Evolutionary conservation across 2,113 vertebrate genomes (phyloP).

Genomic region (Crotalus viridis): DNA sequence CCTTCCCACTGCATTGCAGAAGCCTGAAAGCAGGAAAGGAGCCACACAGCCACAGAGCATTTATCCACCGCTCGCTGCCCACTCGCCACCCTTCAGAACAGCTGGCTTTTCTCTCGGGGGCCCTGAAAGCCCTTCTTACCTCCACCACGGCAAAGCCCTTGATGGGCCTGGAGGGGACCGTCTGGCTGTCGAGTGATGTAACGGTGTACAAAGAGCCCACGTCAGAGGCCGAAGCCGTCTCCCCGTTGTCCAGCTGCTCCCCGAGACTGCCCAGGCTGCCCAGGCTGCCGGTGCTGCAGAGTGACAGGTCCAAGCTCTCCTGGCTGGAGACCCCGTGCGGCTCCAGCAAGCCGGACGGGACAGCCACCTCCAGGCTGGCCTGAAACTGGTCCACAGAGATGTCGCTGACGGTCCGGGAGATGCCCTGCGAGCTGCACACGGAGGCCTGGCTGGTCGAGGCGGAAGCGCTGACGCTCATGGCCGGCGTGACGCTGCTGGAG

Average conservation of each 20-base stretch:
- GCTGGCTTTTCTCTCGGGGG: rapidly evolving
- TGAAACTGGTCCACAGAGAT: constrained; percentile 84
- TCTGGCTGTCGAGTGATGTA: constrained; percentile 85
- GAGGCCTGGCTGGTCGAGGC: constrained; percentile 94
- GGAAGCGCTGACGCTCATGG: constrained; percentile 87
- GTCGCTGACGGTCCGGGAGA: constrained; percentile 86
- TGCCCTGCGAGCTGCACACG: constrained; percentile 90
- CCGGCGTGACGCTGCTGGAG: constrained; percentile 88
- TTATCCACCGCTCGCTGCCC: no score
- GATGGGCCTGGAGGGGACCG: constrained; percentile 79
- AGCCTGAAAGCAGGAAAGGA: not conserved
- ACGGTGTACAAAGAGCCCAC: constrained; percentile 87
- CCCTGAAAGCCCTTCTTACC: constrained; percentile 65
- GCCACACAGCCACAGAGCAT: not conserved
- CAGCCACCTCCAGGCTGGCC: constrained; percentile 70
- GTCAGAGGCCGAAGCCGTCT: constrained; percentile 81
- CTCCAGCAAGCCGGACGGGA: constrained; percentile 78
- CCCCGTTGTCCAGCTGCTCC: constrained; percentile 84
- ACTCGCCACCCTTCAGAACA: not conserved
- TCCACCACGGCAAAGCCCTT: constrained; percentile 97
- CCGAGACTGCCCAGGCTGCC: constrained; percentile 92
- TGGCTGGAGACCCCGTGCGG: constrained; percentile 90
- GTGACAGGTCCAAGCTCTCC: constrained; percentile 91
- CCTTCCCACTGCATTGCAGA: no score
- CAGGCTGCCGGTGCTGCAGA: constrained; percentile 91